Percentiles rank a stretch among this genome's conserved stretches.
These are phyloP conservation scores for Pedetes capensis DNA, from an alignment of 2,113 vertebrate genomes.

Conservation along the genomic window DNA sequence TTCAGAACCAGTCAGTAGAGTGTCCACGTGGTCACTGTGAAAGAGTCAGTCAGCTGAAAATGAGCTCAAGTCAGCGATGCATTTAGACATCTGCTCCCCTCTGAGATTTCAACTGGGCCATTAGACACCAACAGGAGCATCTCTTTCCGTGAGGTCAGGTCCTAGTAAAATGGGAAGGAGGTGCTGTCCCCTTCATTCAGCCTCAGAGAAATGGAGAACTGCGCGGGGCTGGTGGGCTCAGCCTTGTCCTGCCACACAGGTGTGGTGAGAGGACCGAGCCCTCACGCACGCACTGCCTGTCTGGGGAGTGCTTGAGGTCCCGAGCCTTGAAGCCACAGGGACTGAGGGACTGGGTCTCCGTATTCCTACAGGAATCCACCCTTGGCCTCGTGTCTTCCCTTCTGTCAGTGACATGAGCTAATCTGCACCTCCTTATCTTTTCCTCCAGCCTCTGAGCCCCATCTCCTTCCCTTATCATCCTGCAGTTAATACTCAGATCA, in stretches of 20 bases:
- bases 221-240: not conserved
- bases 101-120: not conserved
- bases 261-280: not conserved
- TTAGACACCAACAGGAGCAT: not conserved
- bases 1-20: not conserved
- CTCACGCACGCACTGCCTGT: not conserved
- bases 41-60: no score
- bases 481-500: not conserved
- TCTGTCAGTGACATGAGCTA: not conserved
- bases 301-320: not conserved
- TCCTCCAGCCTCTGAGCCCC: not conserved
- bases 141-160: not conserved
- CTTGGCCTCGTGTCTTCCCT: not conserved
- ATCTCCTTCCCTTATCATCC: not conserved
- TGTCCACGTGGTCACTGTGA: fast-evolving
- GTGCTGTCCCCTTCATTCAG: not conserved
- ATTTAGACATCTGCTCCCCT: not conserved
- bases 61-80: not conserved
- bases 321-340: fast-evolving
- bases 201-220: not conserved
- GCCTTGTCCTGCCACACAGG: not conserved
- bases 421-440: not conserved
- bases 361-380: not conserved
- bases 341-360: not conserved
- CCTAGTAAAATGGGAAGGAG: not conserved